Percentiles rank a stretch among this genome's conserved stretches.
phyloP scores from a whole-genome alignment of 2,797 vertebrate species.

The Acestrorhynchus altus region DNA sequence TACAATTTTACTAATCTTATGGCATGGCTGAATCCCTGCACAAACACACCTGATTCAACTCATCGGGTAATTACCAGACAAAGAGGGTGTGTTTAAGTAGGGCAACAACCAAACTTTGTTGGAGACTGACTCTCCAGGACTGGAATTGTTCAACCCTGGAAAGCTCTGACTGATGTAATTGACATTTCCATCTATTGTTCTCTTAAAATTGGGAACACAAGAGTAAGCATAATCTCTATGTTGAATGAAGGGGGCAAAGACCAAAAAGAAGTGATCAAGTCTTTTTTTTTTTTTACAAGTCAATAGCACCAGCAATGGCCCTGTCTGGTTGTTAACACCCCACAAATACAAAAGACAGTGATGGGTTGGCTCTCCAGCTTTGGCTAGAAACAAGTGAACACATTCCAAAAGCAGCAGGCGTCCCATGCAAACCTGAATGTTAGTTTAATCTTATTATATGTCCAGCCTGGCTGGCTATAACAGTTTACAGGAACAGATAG shows the following conservation, averaged over 20 bases:
- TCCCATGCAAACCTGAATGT: slow-evolving; percentile 42
- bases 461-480: slow-evolving; percentile 7
- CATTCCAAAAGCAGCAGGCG: slow-evolving; percentile 55
- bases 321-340: slow-evolving; percentile 45
- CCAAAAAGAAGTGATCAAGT: slow-evolving; percentile 33
- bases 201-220: not conserved
- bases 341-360: slow-evolving; percentile 43
- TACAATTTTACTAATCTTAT: no score
- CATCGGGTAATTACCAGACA: no score
- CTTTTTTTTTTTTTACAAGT: slow-evolving; percentile 37
- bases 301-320: slow-evolving; percentile 29
- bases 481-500: slow-evolving; percentile 7
- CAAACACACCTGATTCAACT: no score
- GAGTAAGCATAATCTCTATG: not conserved
- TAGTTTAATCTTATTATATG: slow-evolving; percentile 50
- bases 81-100: no score
- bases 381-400: slow-evolving; percentile 28
- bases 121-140: no score
- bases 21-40: no score
- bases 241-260: not conserved
- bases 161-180: no score
- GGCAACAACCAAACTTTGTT: no score
- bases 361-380: slow-evolving; percentile 15
- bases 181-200: not conserved
- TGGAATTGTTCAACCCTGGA: no score